Base-by-base conservation (phyloP, 2,888 invertebrate genomes). In the Scaptodrosophila latifasciaeformis region DNA sequence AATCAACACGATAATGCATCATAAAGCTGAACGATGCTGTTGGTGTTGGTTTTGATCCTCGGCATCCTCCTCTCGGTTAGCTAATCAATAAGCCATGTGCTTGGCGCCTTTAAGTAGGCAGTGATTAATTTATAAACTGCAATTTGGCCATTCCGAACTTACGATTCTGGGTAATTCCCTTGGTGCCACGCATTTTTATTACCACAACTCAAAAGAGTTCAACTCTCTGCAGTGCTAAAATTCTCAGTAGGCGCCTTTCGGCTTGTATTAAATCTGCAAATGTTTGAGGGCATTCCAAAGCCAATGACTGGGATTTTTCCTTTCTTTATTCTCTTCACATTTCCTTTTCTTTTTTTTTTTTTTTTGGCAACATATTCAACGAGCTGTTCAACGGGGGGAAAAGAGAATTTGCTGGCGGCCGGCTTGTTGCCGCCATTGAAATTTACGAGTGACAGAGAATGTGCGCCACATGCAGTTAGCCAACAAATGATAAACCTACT, bases 221-320 rank as follows among this genome's bases (percentile, higher is more conserved):
- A 61, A 67, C 56, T 74, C 50, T 45, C 47, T 60, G 67, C 70
- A 54, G 65, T 71, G 53, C 70, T 67, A 75, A 70, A 70, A 75
- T 70, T 70, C 15, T 17, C 44, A 40, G 52, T 62, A 53, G 56
- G 52, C 46, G 74, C 55, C 57, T 27, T 27, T 27, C 27, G 49
- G 50, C 50, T 54, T 48, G 61, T 68, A 69, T 67, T 77, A 77
- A 74, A 72, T 72, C 67, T 59, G 60, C 40, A 46, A 65, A 70
- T 74, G 65, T 67, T 77, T 65, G 62, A 72, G 72, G 72, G 49
- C 66, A 65, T 76, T 58, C 56, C 49, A 51, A 59, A 70, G 65
- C 74, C 77, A 77, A 77, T 74, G 71, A 70, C 71, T 72, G 71
- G 67, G 67, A 69, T 74, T 71, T 71, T n/a, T n/a, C n/a, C n/a